Evolutionary conservation across 2,113 vertebrate genomes (phyloP).

Genomic region (Cygnus atratus): DNA sequence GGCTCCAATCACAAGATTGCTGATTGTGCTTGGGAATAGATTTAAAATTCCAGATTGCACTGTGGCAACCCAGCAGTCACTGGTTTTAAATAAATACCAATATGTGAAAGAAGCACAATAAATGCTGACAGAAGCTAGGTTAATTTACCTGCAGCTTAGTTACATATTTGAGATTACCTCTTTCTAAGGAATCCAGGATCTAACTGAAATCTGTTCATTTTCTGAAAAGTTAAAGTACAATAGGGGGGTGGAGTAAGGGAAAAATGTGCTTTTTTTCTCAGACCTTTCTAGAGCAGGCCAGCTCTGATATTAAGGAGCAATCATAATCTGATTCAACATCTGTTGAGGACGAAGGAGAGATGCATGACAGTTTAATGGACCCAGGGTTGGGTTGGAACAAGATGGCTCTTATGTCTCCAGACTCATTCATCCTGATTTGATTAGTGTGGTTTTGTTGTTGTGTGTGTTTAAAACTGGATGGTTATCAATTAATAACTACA

Average conservation of each 20-base stretch:
- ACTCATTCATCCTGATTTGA: neutral
- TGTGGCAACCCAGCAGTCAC: neutral
- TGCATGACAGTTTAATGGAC: neutral
- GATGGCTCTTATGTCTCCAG: neutral
- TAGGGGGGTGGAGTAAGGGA: neutral
- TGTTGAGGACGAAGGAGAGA: neutral
- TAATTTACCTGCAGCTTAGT: neutral
- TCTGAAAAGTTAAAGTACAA: neutral
- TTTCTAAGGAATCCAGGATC: neutral
- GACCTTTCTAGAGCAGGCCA: neutral
- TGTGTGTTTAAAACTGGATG: neutral
- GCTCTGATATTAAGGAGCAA: neutral
- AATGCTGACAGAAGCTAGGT: neutral
- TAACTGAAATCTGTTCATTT: neutral
- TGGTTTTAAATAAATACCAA: neutral
- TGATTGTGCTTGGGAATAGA: neutral
- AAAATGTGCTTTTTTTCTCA: neutral
- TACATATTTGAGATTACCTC: fast-evolving
- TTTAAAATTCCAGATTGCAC: neutral
- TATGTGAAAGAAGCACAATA: neutral
- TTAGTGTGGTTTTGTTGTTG: neutral
- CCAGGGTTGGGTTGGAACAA: neutral
- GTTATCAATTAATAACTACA: neutral
- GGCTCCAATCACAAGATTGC: neutral
- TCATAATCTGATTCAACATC: neutral